Evolutionary conservation across 2,113 vertebrate species (phyloP).

Genomic region (Phaethornis superciliosus): DNA sequence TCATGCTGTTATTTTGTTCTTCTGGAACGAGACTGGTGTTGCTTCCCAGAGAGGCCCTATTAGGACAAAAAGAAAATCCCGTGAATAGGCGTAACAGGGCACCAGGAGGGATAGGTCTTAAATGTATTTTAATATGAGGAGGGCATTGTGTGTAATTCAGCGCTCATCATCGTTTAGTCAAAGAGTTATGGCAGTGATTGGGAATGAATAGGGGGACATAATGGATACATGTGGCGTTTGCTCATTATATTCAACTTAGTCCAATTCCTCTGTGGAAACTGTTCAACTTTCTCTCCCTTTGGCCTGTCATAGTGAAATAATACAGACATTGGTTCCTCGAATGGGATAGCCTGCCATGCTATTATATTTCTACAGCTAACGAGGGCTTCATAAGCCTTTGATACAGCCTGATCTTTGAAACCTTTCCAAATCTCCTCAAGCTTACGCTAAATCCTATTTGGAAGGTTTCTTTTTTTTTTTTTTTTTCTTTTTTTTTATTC

Average conservation of each 20-base stretch:
- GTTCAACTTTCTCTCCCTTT: conserved; percentile 86
- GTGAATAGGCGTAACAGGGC: conserved; percentile 90
- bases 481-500: no score
- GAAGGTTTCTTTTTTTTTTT: conserved; percentile 74
- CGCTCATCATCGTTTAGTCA: conserved; percentile 86
- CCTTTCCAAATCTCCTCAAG: conserved; percentile 90
- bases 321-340: conserved; percentile 81
- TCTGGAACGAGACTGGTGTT: conserved; percentile 85
- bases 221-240: conserved; percentile 90
- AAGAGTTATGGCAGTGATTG: conserved; percentile 87
- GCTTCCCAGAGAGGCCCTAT: conserved; percentile 81
- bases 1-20: conserved; percentile 88
- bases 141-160: conserved; percentile 88
- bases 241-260: conserved; percentile 95
- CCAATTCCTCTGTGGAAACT: conserved; percentile 83
- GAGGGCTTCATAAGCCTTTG: conserved; percentile 95
- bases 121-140: conserved; percentile 91
- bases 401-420: conserved; percentile 96
- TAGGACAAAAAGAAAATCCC: conserved; percentile 89
- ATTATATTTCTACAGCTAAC: conserved; percentile 91
- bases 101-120: conserved; percentile 83
- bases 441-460: conserved; percentile 95
- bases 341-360: conserved; percentile 85
- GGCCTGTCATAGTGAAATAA: conserved; percentile 89
- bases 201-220: conserved; percentile 77